Evolutionary conservation across 2,797 vertebrate species (phyloP).

Genomic region (Acanthurus leucopareius): DNA sequence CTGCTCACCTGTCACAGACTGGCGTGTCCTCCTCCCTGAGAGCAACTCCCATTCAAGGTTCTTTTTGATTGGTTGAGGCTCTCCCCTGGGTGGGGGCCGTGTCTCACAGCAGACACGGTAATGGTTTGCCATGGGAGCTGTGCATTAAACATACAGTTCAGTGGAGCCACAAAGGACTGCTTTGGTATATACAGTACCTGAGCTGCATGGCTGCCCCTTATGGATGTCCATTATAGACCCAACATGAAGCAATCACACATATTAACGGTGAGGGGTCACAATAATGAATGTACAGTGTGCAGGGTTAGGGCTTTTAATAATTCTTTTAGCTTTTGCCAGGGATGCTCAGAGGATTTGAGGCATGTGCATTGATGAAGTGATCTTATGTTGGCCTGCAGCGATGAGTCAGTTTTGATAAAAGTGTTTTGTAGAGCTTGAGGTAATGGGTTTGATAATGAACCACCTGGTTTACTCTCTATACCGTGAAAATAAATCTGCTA

Average conservation of each 20-base stretch:
- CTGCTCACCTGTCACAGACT: conserved; percentile 58
- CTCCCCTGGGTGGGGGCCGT: conserved; percentile 53
- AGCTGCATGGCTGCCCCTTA: conserved; percentile 6
- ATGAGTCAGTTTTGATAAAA: conserved; percentile 35
- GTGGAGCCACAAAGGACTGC: conserved; percentile 32
- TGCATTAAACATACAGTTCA: conserved; percentile 63
- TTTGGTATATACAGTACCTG: conserved; percentile 17
- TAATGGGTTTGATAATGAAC: conserved; percentile 54
- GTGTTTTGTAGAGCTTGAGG: conserved; percentile 13
- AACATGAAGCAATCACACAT: conserved; percentile 33
- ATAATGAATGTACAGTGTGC: conserved; percentile 20
- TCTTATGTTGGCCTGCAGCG: conserved; percentile 14
- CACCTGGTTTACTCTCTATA: background rate
- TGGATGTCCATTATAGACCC: conserved; percentile 17
- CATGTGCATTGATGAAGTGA: conserved; percentile 32
- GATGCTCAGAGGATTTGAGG: conserved; percentile 20
- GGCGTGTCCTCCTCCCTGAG: conserved; percentile 27
- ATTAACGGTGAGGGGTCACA: conserved; percentile 28
- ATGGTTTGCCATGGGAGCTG: conserved; percentile 68
- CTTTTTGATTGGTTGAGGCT: conserved; percentile 74
- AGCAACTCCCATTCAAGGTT: conserved; percentile 41
- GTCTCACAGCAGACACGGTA: conserved; percentile 50
- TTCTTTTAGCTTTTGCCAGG: conserved; percentile 1
- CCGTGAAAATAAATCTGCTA: conserved; percentile 17
- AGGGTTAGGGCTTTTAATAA: background rate